Evolutionary conservation across 2,113 vertebrate genomes (phyloP).

Genomic region (Ariopsis seemanni): DNA sequence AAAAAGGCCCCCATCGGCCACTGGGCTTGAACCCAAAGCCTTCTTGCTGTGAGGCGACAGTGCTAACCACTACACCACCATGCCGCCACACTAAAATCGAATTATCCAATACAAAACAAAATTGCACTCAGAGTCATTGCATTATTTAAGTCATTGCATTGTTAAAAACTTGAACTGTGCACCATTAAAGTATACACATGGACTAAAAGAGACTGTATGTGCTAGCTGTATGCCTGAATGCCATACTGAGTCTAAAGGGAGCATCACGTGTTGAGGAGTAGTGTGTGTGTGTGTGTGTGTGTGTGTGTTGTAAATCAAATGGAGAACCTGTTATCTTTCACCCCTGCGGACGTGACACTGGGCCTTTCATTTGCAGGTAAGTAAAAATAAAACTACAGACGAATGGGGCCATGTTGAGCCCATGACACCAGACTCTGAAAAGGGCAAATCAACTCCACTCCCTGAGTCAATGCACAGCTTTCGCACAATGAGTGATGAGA

Average conservation of each 20-base stretch:
- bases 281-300: constrained; percentile 20
- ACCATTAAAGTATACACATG: background rate
- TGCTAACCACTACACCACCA: too few species aligned
- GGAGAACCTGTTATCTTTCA: constrained; percentile 26
- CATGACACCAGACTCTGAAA: constrained; percentile 4
- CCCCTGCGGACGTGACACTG: constrained; percentile 33
- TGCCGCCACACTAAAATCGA: background rate
- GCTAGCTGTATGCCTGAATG: background rate
- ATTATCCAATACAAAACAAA: constrained; percentile 7
- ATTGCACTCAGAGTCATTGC: too few species aligned
- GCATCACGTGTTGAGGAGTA: background rate
- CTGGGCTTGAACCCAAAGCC: too few species aligned
- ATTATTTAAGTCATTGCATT: background rate
- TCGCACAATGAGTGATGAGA: background rate
- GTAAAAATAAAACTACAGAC: constrained; percentile 40
- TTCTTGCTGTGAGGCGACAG: too few species aligned
- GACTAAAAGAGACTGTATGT: background rate
- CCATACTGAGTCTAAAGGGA: background rate
- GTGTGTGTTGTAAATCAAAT: constrained; percentile 45
- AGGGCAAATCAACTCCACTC: constrained; percentile 35
- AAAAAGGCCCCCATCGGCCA: too few species aligned
- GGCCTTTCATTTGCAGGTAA: constrained; percentile 45
- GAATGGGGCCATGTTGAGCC: constrained; percentile 29
- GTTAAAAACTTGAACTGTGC: background rate
- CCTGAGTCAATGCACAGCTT: background rate